Conservation (phyloP, 2,113 vertebrate genomes). For the Oryzias woworae region DNA sequence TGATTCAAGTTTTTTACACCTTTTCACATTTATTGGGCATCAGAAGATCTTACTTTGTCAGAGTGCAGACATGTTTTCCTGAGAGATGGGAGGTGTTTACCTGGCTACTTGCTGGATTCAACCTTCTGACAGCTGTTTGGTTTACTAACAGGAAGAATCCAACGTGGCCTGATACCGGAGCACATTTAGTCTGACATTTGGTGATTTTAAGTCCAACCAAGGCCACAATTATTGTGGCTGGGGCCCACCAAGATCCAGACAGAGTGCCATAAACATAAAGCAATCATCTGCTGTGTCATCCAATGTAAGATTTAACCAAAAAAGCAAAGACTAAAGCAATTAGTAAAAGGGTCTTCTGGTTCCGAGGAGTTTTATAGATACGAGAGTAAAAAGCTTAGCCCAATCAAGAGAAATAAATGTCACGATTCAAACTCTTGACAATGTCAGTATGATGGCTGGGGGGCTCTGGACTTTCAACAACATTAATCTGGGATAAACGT, state of each 20-base stretch:
- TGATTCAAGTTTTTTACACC: slow-evolving; percentile 1
- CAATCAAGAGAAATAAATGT: too few relatives aligned
- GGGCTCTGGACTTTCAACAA: too few relatives aligned
- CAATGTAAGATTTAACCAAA: too few relatives aligned
- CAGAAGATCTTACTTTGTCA: not conserved
- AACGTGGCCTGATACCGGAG: slow-evolving; percentile 1
- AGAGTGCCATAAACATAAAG: slow-evolving; percentile 12
- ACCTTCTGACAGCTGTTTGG: slow-evolving; percentile 9
- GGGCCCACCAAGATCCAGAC: not conserved
- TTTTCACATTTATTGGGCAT: slow-evolving; percentile 1
- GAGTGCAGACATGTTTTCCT: not conserved
- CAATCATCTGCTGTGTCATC: not conserved
- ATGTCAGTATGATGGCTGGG: too few relatives aligned
- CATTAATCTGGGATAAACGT: too few relatives aligned
- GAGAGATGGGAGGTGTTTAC: slow-evolving; percentile 10
- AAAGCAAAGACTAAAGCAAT: too few relatives aligned
- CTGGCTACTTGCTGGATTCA: not conserved
- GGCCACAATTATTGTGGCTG: not conserved
- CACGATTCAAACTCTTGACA: too few relatives aligned
- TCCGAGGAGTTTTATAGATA: too few relatives aligned
- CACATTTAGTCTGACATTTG: slow-evolving; percentile 5
- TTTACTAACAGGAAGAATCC: slow-evolving; percentile 10
- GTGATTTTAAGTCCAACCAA: slow-evolving; percentile 1
- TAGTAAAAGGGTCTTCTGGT: too few relatives aligned
- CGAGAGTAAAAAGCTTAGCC: too few relatives aligned